Evolutionary conservation across 2,797 vertebrate genomes (phyloP).

Genomic region (Eupleurogrammus muticus): DNA sequence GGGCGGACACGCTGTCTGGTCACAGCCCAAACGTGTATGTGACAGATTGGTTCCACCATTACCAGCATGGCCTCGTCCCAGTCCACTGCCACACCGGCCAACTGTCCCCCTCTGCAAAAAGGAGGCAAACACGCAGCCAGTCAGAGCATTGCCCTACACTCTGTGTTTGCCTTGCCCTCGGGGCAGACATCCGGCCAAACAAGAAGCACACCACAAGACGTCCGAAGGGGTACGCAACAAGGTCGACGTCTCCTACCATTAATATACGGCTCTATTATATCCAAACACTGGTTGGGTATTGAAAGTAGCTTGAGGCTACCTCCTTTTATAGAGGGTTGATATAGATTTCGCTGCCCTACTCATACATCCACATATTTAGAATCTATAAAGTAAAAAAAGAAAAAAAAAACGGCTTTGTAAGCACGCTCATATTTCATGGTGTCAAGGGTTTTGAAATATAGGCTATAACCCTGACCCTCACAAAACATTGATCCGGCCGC

Average conservation of each 20-base stretch:
- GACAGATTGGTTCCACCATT: constrained; percentile 49
- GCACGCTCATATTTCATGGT: background rate
- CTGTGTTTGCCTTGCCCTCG: constrained; percentile 2
- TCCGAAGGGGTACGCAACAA: background rate
- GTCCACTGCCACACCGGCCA: constrained; percentile 30
- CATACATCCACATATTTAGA: background rate
- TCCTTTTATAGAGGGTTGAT: background rate
- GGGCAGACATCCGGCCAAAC: constrained; percentile 2
- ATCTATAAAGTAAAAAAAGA: background rate
- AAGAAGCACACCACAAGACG: constrained; percentile 7
- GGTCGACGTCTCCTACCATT: background rate
- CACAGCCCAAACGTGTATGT: constrained; percentile 29
- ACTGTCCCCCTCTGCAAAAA: constrained; percentile 38
- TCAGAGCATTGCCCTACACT: background rate
- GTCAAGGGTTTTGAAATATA: background rate
- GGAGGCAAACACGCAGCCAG: background rate
- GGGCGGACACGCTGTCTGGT: constrained; percentile 26
- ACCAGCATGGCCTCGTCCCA: constrained; percentile 4
- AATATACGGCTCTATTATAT: background rate
- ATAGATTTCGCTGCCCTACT: background rate
- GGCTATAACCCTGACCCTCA: too few relatives aligned
- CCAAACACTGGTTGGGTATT: background rate
- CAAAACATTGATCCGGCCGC: background rate
- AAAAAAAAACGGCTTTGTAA: background rate
- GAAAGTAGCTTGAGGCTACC: background rate